Evolutionary conservation across 2,797 vertebrate genomes (phyloP), one percentile per base, ranked within the genome.

Genomic region (Spinus olivaceus): DNA sequence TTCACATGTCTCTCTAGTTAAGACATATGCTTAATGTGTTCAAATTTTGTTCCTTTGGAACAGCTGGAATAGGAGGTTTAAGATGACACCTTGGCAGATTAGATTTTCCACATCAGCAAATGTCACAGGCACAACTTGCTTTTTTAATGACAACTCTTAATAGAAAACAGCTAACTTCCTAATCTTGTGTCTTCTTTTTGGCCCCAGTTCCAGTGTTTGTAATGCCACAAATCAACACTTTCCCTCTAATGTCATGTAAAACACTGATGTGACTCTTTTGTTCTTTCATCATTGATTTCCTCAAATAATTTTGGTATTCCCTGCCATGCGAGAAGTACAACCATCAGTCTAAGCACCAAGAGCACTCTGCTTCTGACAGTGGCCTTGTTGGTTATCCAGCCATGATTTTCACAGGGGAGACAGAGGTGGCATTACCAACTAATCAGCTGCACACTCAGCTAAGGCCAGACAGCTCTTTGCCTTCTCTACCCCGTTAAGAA

Each of bases 31-130:
- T 20, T 73, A 30, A 30, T 9, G 22, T 51, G 30, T 63, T 85
- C 30, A 69, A 27, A 20, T 19, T 56, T 72, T 42, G 79, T 89
- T 57, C 53, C 76, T 39, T 87, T 20, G 11, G 53, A n/a, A 56
- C 28, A 83, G 47, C 12, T 86, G 50, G 28, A 70, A 81, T 27
- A 76, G 59, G 61, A 64, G 49, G 59, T 84, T 91, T 74, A 59
- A 88, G 66, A 67, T 57, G 74, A 63, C 35, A 93, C 57, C 33
- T 83, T 83, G 50, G 54, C 46, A 89, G 67, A 64, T 84, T 83
- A 80, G 64, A 71, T 83, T 78, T 91, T 74, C 51, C 28, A 18
- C 59, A 42, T 51, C 71, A 85, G 67, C 22, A 80, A 85, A 80
- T 50, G 14, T 64, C 85, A 89, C 13, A 64, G 57, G 12, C 32